Conservation (phyloP, 2,888 invertebrate genomes). For the Lasioglossum pauxillum region DNA sequence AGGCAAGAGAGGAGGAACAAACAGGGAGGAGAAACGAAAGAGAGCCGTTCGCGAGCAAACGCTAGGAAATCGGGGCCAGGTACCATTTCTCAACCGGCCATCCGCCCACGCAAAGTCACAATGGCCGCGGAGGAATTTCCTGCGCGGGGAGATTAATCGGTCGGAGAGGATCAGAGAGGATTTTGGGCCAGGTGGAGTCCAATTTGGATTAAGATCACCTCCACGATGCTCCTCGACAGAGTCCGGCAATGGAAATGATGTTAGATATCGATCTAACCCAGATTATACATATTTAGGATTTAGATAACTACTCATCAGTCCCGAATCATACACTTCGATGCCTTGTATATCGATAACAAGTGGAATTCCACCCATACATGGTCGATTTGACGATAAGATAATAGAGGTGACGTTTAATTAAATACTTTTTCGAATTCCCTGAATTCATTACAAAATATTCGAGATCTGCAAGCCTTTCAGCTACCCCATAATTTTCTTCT, state of each 20-base stretch:
- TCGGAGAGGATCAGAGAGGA: slow-evolving; percentile 67
- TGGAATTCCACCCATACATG: no score
- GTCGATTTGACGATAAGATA: no score
- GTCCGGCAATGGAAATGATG: neutral
- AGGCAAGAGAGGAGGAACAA: neutral
- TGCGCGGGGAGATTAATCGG: slow-evolving; percentile 79
- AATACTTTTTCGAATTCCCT: neutral
- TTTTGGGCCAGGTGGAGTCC: slow-evolving; percentile 32
- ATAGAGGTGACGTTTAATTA: neutral
- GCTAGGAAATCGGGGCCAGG: slow-evolving; percentile 3
- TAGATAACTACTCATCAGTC: no score
- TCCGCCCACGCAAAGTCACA: slow-evolving; percentile 65
- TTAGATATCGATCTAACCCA: no score
- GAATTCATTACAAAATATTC: no score
- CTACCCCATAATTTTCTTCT: neutral
- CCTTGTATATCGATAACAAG: no score
- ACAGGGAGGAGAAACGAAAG: neutral
- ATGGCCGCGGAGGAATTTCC: slow-evolving; percentile 74
- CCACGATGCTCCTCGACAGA: neutral
- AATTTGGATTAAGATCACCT: slow-evolving; percentile 46
- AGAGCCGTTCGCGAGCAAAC: neutral
- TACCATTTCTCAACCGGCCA: slow-evolving; percentile 60
- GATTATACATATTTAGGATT: neutral
- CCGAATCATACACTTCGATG: no score
- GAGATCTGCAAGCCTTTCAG: no score